Evolutionary conservation across 2,113 vertebrate genomes (phyloP), one percentile per base, ranked within the genome.

Genomic region (Aramus guarauna): DNA sequence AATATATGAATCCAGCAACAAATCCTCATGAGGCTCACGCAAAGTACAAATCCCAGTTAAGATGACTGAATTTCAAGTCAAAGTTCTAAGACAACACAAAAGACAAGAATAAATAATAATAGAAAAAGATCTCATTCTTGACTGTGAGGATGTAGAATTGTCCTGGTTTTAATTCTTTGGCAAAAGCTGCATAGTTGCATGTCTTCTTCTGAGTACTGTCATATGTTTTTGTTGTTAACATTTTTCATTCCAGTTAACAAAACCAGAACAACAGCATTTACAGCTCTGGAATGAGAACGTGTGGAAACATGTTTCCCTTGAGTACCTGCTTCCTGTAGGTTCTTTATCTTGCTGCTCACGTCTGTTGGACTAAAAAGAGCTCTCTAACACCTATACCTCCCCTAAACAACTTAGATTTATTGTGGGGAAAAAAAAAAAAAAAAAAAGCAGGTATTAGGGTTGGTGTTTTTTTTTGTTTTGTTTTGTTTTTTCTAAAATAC

Each of bases 361-460:
- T 55, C 23, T 59, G 1, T 12, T 19, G 39, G 21, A 43, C 12
- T 50, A 30, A 58, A 84, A 37, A 75, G 21, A 86, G 56, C 11
- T 9, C 22, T 60, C 67, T 21, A 37, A 21, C 15, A 29, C 14
- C 12, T 77, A 13, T 17, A 29, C 2, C 12, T 64, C 11, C 6
- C 2, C 9, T 43, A 48, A 79, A 64, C 4, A 29, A 26, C 12
- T 55, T 6, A 58, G 11, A 36, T 48, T 32, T 68, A n/a, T 73
- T 55, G 4, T 36, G 52, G n/a, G n/a, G n/a, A n/a, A n/a, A 6
- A 63, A 66, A 94, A 91, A 66, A 32, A 73, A 34, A 68, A 50
- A 1, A 2, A 81, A 13, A 29, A 23, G 2, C 1, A 82, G 5
- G 1, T 47, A 23, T 32, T 45, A 48, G 5, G 8, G 8, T n/a